Evolutionary conservation across 2,113 vertebrate species (phyloP).

Genomic region (Gambusia affinis): DNA sequence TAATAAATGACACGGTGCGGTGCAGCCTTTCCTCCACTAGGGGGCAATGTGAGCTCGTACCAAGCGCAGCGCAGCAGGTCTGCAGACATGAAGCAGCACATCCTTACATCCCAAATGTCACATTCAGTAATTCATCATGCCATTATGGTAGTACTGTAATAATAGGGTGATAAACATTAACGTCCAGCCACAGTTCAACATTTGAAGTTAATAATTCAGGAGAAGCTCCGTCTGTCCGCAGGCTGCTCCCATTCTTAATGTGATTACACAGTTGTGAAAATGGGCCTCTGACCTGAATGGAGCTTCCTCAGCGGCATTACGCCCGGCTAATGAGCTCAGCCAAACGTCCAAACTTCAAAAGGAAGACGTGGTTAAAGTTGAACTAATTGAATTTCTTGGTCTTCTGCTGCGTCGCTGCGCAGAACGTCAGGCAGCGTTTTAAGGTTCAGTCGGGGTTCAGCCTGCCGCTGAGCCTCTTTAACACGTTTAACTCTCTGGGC

Average conservation of each 20-base stretch:
- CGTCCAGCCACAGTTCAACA: slow-evolving; percentile 14
- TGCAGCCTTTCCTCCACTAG: slow-evolving; percentile 5
- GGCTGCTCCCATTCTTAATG: slow-evolving; percentile 5
- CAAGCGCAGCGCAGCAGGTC: background rate
- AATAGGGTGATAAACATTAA: slow-evolving; percentile 20
- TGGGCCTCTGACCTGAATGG: slow-evolving; percentile 16
- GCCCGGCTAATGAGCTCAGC: slow-evolving; percentile 28
- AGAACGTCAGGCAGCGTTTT: background rate
- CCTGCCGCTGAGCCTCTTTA: background rate
- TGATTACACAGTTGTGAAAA: slow-evolving; percentile 30
- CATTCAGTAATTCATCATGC: slow-evolving; percentile 1
- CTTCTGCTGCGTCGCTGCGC: background rate
- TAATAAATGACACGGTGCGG: background rate
- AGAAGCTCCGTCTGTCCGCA: background rate
- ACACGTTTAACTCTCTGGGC: background rate
- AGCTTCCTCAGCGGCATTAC: slow-evolving; percentile 1
- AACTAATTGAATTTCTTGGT: slow-evolving; percentile 23
- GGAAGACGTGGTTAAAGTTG: slow-evolving; percentile 10
- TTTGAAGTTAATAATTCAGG: slow-evolving; percentile 18
- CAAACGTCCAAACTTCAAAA: slow-evolving; percentile 30
- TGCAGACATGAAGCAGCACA: background rate
- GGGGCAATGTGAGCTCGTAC: slow-evolving; percentile 39
- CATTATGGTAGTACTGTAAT: slow-evolving; percentile 13
- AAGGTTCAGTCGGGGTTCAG: background rate
- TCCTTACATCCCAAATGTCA: background rate